Base-by-base conservation (phyloP, 2,888 invertebrate genomes). In the Sinohyriopsis cumingii region DNA sequence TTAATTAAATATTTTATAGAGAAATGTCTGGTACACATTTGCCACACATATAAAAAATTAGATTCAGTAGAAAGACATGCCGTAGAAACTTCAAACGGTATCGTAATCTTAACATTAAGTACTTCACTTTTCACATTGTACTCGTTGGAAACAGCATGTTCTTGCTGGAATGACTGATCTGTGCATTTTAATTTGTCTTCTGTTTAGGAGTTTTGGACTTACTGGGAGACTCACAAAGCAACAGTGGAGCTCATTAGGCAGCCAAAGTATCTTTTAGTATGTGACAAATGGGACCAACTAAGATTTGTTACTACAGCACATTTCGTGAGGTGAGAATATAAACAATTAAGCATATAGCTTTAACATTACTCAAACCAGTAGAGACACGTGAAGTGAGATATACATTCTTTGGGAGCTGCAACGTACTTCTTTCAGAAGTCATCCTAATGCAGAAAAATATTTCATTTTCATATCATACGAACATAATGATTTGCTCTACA, bases 241-340 rank as follows among this genome's bases (percentile, higher is more conserved):
- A 80, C 85, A 9, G 80, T 84, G 22, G 89, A 89, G 70, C 76
- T 86, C n/a, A 73, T 87, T 55, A 79, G 78, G 9, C 82, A 87
- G 45, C 89, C 89, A 0, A 86, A 88, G 68, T 84, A 86, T 65
- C 79, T 89, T 75, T 77, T 89, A 59, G 86, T 89, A 6, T 87
- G 87, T 69, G 88, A 89, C 76, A 86, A 86, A 69, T 88, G 88
- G 88, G 87, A 89, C n/a, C 85, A 89, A 67, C 81, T 89, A 2
- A 78, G 84, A 66, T 89, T 83, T 71, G 84, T 87, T 59, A 85
- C 86, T 19, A 84, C 86, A 7, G 88, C 87, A n/a, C 87, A 88
- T 74, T 87, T 88, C 68, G 84, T 88, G 59, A 88, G 82, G 89
- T 89, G 78, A 73, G 83, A 63, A 54, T n/a, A n/a, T 45, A 45